Evolutionary conservation across 2,888 invertebrate species (phyloP).

Genomic region (Unio pictorum): DNA sequence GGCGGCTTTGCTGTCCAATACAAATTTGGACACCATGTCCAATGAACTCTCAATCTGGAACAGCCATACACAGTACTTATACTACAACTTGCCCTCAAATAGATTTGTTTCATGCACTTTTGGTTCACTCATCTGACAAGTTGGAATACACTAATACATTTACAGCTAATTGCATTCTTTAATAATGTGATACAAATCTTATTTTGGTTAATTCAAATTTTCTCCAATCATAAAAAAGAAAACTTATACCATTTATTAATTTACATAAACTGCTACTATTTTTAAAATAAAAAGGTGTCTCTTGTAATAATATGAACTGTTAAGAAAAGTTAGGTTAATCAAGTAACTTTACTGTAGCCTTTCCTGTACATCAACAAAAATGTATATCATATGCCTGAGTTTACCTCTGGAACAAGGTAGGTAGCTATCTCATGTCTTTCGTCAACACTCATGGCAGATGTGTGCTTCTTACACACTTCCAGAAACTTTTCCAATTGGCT

Average conservation of each 20-base stretch:
- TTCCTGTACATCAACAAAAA: not conserved
- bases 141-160: not conserved
- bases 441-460: slow-evolving; percentile 75
- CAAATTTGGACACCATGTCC: slow-evolving; percentile 76
- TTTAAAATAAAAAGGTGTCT: too few species aligned
- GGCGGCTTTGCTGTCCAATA: slow-evolving; percentile 77
- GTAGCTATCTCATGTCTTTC: slow-evolving; percentile 78
- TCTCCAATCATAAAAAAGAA: too few species aligned
- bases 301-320: too few species aligned
- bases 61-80: not conserved
- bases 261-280: too few species aligned
- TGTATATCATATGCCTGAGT: slow-evolving; percentile 6
- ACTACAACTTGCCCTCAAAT: not conserved
- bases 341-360: not conserved
- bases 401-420: slow-evolving; percentile 80
- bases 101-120: not conserved
- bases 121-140: not conserved
- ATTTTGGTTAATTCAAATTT: too few species aligned
- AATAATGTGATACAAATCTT: too few species aligned
- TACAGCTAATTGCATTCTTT: not conserved
- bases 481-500: slow-evolving; percentile 78
- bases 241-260: too few species aligned
- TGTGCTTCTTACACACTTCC: slow-evolving; percentile 77
- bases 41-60: slow-evolving; percentile 78
- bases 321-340: too few species aligned